Percentiles rank a stretch among this genome's conserved stretches.
Evolutionary conservation across 1,140 invertebrate species (phyloP).

Genomic region (Drosophila truncata): DNA sequence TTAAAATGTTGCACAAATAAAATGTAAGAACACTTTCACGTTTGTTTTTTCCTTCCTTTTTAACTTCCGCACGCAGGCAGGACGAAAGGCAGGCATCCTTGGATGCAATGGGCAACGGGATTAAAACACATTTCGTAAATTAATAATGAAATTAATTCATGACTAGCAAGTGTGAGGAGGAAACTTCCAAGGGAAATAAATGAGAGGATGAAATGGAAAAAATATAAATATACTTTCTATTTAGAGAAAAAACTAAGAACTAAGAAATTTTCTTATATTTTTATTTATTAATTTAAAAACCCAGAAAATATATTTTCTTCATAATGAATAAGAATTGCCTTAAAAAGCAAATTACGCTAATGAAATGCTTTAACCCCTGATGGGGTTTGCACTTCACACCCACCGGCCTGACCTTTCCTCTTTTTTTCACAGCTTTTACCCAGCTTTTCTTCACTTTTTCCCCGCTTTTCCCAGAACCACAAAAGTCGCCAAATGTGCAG

Average conservation of each 20-base stretch:
- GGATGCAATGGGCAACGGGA: conserved; percentile 25
- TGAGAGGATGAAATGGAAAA: background rate
- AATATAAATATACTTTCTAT: background rate
- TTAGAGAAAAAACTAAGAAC: background rate
- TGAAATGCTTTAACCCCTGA: conserved; percentile 38
- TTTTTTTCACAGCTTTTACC: conserved; percentile 7
- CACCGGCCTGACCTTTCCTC: conserved; percentile 1
- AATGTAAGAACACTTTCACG: conserved; percentile 56
- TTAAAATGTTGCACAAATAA: conserved; percentile 69
- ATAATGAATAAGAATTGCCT: conserved; percentile 5
- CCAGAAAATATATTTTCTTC: background rate
- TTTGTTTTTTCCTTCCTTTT: conserved; percentile 1
- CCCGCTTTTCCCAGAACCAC: conserved; percentile 8
- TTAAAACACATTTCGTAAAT: conserved; percentile 51
- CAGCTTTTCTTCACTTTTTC: background rate
- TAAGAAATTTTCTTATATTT: background rate
- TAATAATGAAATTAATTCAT: conserved; percentile 63
- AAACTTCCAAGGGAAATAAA: conserved; percentile 1
- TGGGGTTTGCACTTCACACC: conserved; percentile 30
- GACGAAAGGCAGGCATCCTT: conserved; percentile 12
- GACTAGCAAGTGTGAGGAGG: conserved; percentile 23
- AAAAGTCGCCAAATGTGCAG: conserved; percentile 28
- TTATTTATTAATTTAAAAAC: background rate
- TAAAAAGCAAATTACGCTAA: conserved; percentile 40
- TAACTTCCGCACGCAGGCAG: background rate